Evolutionary conservation across 2,888 invertebrate species (phyloP), one percentile per base, ranked within the genome.

Genomic region (Drosophila recens): DNA sequence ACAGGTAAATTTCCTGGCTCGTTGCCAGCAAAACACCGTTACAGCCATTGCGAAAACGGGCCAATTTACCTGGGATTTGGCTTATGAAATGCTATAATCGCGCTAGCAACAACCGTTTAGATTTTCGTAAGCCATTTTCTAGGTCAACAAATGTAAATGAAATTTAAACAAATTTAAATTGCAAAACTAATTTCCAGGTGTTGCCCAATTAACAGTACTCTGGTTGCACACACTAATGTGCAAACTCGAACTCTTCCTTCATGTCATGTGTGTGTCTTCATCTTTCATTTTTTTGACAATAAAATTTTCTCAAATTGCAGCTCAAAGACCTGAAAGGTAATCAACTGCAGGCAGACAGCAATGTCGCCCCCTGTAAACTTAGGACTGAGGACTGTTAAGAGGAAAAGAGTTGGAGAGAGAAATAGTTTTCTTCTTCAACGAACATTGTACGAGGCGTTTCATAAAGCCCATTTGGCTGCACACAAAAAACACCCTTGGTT

Each of bases 221-320:
- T 48, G 33, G 54, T 73, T 73, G 74, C 74, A 65, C 46, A 23
- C 65, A 59, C 71, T 87, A 82, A 82, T 87, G 65, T 78, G 82
- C 80, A 85, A 84, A 75, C 51, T 46, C 27, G 51, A 62, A 59
- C 70, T 61, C 57, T 38, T 58, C 34, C 27, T 34, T 51, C 54
- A 36, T 52, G 58, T 30, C 30, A 30, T 57, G 52, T 63, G 58
- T 49, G 36, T 56, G 58, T 46, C 52, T 49, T 67, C 67, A 69
- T 80, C 68, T 67, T 70, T 80, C 79, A 73, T 71, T 66, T 78
- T 75, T 76, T 84, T 75, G 84, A 76, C 87, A 87, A 75, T 84
- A 67, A 82, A 76, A 75, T 84, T 85, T 77, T 70, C 72, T 68
- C 53, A 86, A 86, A 88, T 88, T 82, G 83, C 80, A 77, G 52